Percentiles rank a stretch among this genome's conserved stretches.
These are phyloP conservation scores for Phaethornis superciliosus DNA, from an alignment of 2,113 vertebrate genomes.

Conservation along the genomic window DNA sequence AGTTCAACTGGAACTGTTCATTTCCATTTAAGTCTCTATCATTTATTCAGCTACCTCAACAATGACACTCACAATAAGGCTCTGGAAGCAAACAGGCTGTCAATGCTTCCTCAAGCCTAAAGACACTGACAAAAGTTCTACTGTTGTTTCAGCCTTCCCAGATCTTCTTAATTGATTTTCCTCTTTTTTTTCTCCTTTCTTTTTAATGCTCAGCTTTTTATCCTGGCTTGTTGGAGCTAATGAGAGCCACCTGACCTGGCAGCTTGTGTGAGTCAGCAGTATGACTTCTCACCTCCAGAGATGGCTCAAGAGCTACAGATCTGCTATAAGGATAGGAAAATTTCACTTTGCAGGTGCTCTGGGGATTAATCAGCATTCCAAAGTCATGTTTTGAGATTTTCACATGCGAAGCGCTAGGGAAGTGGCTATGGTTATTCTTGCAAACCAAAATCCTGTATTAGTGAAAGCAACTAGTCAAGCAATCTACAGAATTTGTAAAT, in stretches of 20 bases:
- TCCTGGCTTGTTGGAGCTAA: not conserved
- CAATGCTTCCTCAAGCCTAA: not conserved
- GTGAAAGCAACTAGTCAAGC: conserved; percentile 50
- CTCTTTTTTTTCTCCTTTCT: accelerated
- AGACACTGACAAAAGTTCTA: not conserved
- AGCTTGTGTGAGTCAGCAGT: conserved; percentile 36
- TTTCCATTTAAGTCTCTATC: not conserved
- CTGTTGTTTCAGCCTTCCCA: not conserved
- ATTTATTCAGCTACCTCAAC: not conserved
- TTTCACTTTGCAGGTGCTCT: conserved; percentile 20
- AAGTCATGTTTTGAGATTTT: conserved; percentile 24
- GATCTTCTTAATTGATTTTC: not conserved
- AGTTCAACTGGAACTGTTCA: not conserved
- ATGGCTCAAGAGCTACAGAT: conserved; percentile 19
- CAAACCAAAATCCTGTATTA: conserved; percentile 34
- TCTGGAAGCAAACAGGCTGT: not conserved
- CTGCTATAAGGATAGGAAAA: not conserved
- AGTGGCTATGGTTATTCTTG: conserved; percentile 31
- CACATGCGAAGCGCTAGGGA: not conserved
- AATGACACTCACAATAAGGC: not conserved
- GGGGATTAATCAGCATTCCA: conserved; percentile 56
- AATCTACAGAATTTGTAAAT: conserved; percentile 57
- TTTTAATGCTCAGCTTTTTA: not conserved
- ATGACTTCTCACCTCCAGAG: not conserved
- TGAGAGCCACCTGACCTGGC: not conserved